Percentiles rank a stretch among this genome's conserved stretches.
Evolutionary conservation across 2,797 vertebrate species (phyloP).

Genomic region (Mareca strepera): DNA sequence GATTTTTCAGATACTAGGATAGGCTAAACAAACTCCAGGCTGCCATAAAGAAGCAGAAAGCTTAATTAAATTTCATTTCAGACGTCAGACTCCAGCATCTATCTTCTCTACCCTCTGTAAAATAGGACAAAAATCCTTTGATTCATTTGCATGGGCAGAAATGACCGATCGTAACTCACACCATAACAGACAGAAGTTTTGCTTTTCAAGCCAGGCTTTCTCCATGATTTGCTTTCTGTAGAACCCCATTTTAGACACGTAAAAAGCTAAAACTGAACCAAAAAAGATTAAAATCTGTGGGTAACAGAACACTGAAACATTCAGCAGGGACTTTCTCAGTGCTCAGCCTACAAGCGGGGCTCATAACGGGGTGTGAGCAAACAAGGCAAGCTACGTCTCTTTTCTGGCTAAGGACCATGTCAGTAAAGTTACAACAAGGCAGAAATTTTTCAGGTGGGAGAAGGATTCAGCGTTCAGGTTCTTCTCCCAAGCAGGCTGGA

Average conservation of each 20-base stretch:
- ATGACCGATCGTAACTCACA: rapidly evolving
- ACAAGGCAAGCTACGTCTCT: rapidly evolving
- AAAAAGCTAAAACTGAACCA: not conserved
- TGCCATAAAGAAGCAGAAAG: not conserved
- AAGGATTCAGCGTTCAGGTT: not conserved
- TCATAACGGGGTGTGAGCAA: rapidly evolving
- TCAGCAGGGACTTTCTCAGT: not conserved
- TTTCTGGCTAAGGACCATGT: rapidly evolving
- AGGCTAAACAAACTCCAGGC: not conserved
- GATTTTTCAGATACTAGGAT: not conserved
- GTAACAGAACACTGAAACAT: not conserved
- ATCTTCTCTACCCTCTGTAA: not conserved
- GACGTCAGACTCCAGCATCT: not conserved
- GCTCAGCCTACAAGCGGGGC: not conserved
- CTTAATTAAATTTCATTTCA: not conserved
- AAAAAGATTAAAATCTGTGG: not conserved
- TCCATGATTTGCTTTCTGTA: rapidly evolving
- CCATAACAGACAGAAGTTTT: not conserved
- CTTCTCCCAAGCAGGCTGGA: not conserved
- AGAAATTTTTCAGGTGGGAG: not conserved
- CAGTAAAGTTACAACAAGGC: not conserved
- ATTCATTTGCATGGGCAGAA: rapidly evolving
- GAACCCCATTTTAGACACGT: not conserved
- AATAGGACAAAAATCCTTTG: not conserved
- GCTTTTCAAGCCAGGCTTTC: not conserved